A percentile compares a stretch with the other conserved stretches of the same genome.
Conservation (phyloP, 2,797 vertebrate genomes). For the Heliangelus exortis region DNA sequence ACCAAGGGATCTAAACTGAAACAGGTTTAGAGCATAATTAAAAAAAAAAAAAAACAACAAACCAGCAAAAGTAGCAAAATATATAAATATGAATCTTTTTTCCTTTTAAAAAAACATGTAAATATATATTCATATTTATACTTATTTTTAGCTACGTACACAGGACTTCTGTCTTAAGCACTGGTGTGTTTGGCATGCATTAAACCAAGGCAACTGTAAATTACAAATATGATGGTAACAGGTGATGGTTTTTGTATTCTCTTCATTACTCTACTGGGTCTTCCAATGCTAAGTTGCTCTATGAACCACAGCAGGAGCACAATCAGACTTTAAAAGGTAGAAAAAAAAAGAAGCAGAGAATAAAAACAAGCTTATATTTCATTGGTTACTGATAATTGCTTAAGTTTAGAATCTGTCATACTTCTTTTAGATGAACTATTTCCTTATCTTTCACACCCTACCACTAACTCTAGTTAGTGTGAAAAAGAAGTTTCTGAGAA, state of each 20-base stretch:
- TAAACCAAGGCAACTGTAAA: neutral
- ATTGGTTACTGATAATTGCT: neutral
- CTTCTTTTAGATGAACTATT: neutral
- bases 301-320: neutral
- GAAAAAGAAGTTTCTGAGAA: neutral
- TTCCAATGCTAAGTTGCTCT: neutral
- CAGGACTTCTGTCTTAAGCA: conserved; percentile 59
- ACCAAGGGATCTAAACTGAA: conserved; percentile 81
- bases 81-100: conserved; percentile 86
- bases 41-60: conserved; percentile 81
- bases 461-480: neutral
- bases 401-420: neutral
- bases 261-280: neutral
- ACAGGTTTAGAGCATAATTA: conserved; percentile 86
- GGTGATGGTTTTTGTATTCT: neutral
- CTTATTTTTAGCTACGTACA: conserved; percentile 98
- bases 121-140: conserved; percentile 99
- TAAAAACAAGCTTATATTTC: neutral
- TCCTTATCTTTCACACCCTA: neutral
- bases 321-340: neutral
- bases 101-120: conserved; percentile 92
- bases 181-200: neutral
- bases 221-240: neutral
- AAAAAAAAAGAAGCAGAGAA: neutral
- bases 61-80: conserved; percentile 87